Evolutionary conservation across 2,113 vertebrate genomes (phyloP).

Genomic region (Calidris pygmaea): DNA sequence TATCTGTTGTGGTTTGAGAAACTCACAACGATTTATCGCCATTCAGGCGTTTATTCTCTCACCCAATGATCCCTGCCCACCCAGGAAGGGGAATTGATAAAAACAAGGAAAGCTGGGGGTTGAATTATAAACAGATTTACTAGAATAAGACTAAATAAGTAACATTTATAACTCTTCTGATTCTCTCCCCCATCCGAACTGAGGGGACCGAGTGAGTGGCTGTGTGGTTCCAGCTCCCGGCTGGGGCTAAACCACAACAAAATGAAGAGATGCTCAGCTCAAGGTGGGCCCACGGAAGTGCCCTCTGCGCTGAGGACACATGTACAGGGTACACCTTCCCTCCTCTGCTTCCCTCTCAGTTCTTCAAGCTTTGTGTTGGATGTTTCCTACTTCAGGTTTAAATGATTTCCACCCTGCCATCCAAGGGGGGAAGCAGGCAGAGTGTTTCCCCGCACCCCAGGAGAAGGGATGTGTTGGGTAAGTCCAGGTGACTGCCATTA

Average conservation of each 20-base stretch:
- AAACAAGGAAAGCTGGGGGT: too few relatives aligned
- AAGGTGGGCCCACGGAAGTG: background rate
- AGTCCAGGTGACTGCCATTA: background rate
- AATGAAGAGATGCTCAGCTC: background rate
- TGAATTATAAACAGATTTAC: too few relatives aligned
- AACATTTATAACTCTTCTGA: too few relatives aligned
- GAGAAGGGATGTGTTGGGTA: background rate
- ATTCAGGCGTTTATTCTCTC: too few relatives aligned
- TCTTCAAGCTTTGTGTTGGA: background rate
- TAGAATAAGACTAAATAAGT: too few relatives aligned
- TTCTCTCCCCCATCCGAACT: too few relatives aligned
- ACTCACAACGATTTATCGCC: too few relatives aligned
- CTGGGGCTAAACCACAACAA: background rate
- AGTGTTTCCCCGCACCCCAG: too few relatives aligned
- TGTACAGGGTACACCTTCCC: too few relatives aligned
- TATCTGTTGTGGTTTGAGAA: too few relatives aligned
- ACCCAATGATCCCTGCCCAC: too few relatives aligned
- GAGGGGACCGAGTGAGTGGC: background rate
- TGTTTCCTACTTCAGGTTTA: background rate
- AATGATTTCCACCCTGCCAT: background rate
- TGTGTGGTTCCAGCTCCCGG: background rate
- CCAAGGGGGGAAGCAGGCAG: background rate
- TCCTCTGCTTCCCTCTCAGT: background rate
- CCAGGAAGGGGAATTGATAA: too few relatives aligned
- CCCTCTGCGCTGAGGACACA: fast-evolving